Conservation (phyloP, 1,140 invertebrate species). For the Diachasmimorpha longicaudata region DNA sequence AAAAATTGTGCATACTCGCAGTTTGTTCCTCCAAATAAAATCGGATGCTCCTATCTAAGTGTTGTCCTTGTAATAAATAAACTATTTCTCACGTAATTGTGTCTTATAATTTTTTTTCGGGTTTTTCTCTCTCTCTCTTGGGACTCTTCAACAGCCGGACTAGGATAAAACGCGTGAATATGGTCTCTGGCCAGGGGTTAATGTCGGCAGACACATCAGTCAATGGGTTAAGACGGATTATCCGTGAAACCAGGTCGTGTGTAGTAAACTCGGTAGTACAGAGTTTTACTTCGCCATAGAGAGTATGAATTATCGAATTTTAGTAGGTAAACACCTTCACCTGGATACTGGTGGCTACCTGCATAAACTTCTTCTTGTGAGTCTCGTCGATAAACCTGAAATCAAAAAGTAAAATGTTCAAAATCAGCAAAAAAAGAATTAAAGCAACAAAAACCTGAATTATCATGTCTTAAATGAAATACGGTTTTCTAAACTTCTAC, state of each 20-base stretch:
- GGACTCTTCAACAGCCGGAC: neutral
- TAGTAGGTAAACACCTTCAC: conserved; percentile 94
- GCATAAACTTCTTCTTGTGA: conserved; percentile 97
- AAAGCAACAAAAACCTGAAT: too few relatives aligned
- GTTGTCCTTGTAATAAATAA: conserved; percentile 3
- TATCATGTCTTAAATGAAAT: too few relatives aligned
- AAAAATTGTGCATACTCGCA: conserved; percentile 1
- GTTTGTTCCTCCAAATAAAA: neutral
- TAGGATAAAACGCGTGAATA: neutral
- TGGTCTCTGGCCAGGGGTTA: neutral
- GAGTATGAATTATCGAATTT: conserved; percentile 99
- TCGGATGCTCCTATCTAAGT: neutral
- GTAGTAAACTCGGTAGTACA: conserved; percentile 99
- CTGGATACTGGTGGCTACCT: conserved; percentile 96
- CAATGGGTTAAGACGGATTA: conserved; percentile 32
- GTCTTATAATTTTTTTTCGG: neutral
- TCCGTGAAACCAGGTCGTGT: conserved; percentile 67
- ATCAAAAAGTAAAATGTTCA: conserved; percentile 69
- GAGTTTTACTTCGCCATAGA: conserved; percentile 97
- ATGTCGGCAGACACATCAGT: neutral
- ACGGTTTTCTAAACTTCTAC: neutral
- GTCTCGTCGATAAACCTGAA: conserved; percentile 91
- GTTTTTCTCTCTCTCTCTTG: neutral
- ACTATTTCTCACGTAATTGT: conserved; percentile 1
- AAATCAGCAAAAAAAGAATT: conserved; percentile 19